phyloP scores from a whole-genome alignment of 2,113 vertebrate genomes.

The Fulmarus glacialis region DNA sequence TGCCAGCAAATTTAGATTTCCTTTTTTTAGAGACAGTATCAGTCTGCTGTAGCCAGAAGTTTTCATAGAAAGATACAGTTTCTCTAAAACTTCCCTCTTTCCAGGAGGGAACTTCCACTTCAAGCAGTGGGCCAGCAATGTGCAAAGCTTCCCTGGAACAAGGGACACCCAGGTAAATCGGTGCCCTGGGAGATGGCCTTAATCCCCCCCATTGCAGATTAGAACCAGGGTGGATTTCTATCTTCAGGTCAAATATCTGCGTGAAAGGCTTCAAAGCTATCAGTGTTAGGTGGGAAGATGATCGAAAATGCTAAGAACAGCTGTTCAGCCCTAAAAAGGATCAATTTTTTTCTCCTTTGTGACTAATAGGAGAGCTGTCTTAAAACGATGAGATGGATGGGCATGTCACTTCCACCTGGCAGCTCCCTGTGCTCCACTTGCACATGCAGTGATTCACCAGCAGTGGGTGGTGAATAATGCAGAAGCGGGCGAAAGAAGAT shows the following conservation, averaged over 20 bases:
- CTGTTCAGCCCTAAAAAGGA: neutral
- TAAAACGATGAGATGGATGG: neutral
- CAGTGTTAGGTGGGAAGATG: neutral
- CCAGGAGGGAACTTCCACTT: neutral
- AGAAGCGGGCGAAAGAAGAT: neutral
- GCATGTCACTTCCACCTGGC: constrained; percentile 37
- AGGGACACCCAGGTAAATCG: neutral
- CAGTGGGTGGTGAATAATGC: constrained; percentile 56
- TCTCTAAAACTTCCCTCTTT: neutral
- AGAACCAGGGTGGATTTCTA: neutral
- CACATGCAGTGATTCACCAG: constrained; percentile 62
- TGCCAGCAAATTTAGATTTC: neutral
- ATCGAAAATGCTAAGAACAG: neutral
- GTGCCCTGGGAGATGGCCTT: neutral
- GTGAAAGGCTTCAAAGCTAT: neutral
- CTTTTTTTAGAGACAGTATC: neutral
- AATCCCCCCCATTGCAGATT: accelerated
- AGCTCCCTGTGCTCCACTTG: constrained; percentile 28
- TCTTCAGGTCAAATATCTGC: neutral
- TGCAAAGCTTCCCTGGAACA: neutral
- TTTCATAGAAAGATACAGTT: neutral
- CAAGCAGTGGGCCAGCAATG: neutral
- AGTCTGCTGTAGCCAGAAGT: neutral
- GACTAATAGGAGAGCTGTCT: constrained; percentile 44
- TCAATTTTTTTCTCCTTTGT: neutral